Evolutionary conservation across 2,113 vertebrate genomes (phyloP).

Genomic region (Eretmochelys imbricata): DNA sequence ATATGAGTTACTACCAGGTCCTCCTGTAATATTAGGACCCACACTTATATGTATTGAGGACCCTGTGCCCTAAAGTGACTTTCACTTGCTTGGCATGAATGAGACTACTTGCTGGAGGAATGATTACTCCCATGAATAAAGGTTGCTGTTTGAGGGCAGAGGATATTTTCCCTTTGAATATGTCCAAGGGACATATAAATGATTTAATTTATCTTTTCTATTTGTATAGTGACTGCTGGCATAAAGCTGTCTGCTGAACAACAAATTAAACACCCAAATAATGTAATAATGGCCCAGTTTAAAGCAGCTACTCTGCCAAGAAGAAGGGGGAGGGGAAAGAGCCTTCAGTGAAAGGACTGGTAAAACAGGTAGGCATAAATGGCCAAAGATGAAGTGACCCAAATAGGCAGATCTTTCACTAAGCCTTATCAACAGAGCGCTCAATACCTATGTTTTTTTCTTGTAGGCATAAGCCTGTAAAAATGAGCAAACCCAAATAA

Average conservation of each 20-base stretch:
- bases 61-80: accelerated
- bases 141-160: accelerated
- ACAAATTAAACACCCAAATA: not conserved
- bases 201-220: accelerated
- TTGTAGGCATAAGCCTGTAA: not conserved
- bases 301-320: accelerated
- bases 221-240: not conserved
- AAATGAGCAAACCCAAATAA: not conserved
- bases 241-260: not conserved
- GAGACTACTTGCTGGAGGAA: accelerated
- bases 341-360: not conserved
- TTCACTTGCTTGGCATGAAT: accelerated
- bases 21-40: accelerated
- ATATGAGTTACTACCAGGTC: accelerated
- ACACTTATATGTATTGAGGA: accelerated
- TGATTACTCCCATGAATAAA: accelerated
- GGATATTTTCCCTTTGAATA: accelerated
- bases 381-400: not conserved
- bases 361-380: not conserved
- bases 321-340: too few species aligned
- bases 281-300: not conserved
- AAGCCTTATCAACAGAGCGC: accelerated
- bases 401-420: accelerated
- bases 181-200: accelerated
- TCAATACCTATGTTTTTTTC: not conserved